Base-by-base conservation (phyloP, 2,113 vertebrate genomes). In the Xerus inauris region DNA sequence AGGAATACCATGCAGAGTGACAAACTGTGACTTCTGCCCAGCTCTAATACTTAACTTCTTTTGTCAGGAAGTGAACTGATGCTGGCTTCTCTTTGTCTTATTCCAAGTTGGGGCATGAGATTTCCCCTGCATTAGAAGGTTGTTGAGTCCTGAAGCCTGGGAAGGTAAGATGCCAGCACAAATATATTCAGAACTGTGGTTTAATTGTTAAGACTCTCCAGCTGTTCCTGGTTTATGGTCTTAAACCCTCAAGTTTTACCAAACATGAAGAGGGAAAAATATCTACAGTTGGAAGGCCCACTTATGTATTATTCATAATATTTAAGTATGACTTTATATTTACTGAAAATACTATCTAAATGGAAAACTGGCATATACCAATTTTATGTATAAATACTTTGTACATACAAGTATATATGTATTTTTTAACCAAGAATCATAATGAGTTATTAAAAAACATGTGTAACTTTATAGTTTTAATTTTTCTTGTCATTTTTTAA, bases 51-150 rank as follows among this genome's bases (percentile, higher is more conserved):
- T 96, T 75, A 92, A 96, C 96, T 97, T 96, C 92, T 96, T 95
- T 96, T 96, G 84, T 97, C 96, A 97, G 97, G 96, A 97, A 97
- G 95, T 95, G 93, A 97, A 95, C 87, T 95, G 94, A 96, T 87
- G 91, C 91, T 97, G 91, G 71, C 95, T 97, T 97, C 93, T 97
- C 96, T 97, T 96, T 96, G 95, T 97, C 96, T 97, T 97, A 92
- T 96, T 96, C 94, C 97, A 96, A 96, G 94, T 75, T 95, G 95
- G 83, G 95, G 91, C 96, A 97, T 97, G 95, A 89, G 75, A 93
- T 97, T 96, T 96, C 96, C 93, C 93, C 96, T 96, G 92, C 96
- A 73, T 96, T 96, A 97, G 86, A 95, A 97, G 96, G 94, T 94
- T 97, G 77, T 96, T 96, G 94, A 95, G 92, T 91, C 89, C 89